Base-by-base conservation (phyloP, 2,797 vertebrate species). In the Sphenopsis melanotis region DNA sequence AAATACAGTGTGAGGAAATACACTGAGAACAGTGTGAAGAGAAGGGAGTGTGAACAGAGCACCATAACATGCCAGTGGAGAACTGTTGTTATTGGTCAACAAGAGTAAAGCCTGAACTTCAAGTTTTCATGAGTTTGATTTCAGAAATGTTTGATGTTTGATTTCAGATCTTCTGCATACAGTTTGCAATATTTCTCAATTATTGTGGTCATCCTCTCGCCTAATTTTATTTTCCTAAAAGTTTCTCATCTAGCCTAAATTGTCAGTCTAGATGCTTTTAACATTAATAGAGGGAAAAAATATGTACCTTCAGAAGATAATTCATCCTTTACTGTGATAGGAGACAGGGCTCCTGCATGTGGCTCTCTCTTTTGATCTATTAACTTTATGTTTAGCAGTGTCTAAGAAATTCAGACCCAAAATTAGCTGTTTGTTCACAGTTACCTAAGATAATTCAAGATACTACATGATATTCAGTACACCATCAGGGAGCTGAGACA, bases 301-400 rank as follows among this genome's bases (percentile, higher is more conserved):
- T 17, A 36, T 3, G 8, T 69, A 26, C 11, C 10, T 77, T 39
- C 20, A 52, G 36, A 77, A 53, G 8, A 36, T 36, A 66, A 81
- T 61, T 65, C 7, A 22, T 63, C 23, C 32, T 70, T 7, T 49
- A 26, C 8, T 60, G 20, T 27, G 27, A 22, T 17, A 53, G 68
- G 15, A 83, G 8, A 53, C 1, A 3, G 2, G 4, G 3, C 0
- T 53, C 3, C 47, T 74, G 30, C 13, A 24, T 15, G 4, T 9
- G 16, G 3, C 10, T 77, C 4, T 71, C 34, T 34, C 34, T 72
- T 66, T n/a, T 41, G 13, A 69, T 21, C 11, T 44, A 14, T 36
- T 34, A 76, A 34, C 8, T 69, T 34, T 55, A 13, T 23, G 8
- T 64, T 71, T 41, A 66, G 4, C 49, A 68, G 6, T 39, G 4